Conservation (phyloP, 2,113 vertebrate genomes). For the Brachypteracias leptosomus region DNA sequence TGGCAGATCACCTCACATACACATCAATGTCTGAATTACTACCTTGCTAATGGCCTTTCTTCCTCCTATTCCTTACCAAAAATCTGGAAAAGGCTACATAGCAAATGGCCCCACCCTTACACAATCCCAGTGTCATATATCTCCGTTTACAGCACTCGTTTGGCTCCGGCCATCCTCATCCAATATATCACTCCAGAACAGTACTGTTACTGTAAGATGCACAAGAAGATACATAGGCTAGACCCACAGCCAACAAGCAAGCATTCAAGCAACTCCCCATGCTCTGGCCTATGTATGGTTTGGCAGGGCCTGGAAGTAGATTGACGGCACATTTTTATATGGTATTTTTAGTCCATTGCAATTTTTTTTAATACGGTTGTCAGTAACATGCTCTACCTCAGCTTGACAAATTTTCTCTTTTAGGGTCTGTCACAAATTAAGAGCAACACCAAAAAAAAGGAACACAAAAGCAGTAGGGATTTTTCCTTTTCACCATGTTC, state of each 20-base stretch:
- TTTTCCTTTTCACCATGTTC: rapidly evolving
- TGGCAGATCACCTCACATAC: rapidly evolving
- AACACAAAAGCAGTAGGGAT: neutral
- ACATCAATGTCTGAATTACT: neutral
- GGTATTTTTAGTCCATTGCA: neutral
- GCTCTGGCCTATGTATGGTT: neutral
- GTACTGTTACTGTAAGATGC: neutral
- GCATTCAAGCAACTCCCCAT: neutral
- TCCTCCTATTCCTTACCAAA: neutral
- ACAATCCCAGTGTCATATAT: neutral
- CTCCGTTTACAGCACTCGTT: neutral
- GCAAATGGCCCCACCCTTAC: neutral
- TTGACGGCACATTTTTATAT: neutral
- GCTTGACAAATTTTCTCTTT: neutral
- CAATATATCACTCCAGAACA: neutral
- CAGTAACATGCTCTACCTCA: neutral
- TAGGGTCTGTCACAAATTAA: neutral
- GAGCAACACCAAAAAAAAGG: neutral
- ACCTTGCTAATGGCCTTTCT: neutral
- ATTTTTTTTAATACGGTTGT: neutral
- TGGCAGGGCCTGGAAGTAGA: neutral
- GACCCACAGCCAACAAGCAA: neutral
- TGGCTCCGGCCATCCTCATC: neutral
- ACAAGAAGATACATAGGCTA: neutral
- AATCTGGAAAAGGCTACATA: neutral